phyloP scores from a whole-genome alignment of 2,113 vertebrate genomes.

The Rhabdomys dilectus region DNA sequence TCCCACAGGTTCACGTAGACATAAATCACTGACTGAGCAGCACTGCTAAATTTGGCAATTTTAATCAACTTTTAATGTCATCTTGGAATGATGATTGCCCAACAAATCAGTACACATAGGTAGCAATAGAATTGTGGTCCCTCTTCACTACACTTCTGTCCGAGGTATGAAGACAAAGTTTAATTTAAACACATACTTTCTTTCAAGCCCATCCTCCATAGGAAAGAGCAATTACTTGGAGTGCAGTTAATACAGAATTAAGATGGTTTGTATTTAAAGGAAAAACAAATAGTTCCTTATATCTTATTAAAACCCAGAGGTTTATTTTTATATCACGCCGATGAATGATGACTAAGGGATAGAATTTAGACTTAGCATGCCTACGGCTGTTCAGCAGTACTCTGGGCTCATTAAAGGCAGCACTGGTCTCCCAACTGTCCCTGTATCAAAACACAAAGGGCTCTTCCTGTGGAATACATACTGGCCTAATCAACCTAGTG shows the following conservation, averaged over 20 bases:
- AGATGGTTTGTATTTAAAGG: background rate
- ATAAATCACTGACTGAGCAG: conserved; percentile 37
- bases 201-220: background rate
- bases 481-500: background rate
- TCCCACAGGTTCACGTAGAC: background rate
- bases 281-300: conserved; percentile 38
- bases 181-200: background rate
- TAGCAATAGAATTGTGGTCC: background rate
- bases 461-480: background rate
- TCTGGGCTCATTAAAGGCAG: background rate
- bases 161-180: background rate
- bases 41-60: conserved; percentile 22
- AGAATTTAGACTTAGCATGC: background rate
- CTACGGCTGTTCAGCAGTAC: background rate
- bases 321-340: conserved; percentile 28
- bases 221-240: conserved; percentile 43
- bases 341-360: conserved; percentile 40
- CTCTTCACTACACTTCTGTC: background rate
- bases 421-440: background rate
- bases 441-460: background rate
- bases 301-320: conserved; percentile 28
- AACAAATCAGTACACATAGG: background rate
- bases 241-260: conserved; percentile 55
- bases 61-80: conserved; percentile 44
- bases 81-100: conserved; percentile 31